These are phyloP conservation scores for Alosa sapidissima DNA, from an alignment of 2,797 vertebrate genomes.

Conservation along the genomic window DNA sequence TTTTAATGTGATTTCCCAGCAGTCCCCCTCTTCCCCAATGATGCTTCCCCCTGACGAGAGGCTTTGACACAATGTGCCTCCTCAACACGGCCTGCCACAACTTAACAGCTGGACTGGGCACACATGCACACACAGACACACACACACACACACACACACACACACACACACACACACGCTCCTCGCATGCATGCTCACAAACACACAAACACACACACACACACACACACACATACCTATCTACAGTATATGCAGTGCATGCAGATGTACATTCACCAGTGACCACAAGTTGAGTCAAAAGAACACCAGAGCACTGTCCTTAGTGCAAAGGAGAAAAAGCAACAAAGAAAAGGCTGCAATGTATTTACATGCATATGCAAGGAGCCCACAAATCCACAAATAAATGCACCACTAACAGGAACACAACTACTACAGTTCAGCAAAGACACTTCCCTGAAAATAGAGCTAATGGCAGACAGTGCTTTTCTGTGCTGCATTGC, in stretches of 20 bases:
- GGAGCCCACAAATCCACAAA: not conserved
- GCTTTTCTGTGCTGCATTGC: not conserved
- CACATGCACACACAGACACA: not conserved
- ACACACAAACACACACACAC: not conserved
- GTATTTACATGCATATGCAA: not conserved
- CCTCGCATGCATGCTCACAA: not conserved
- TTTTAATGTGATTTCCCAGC: constrained; percentile 61
- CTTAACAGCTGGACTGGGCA: constrained; percentile 2
- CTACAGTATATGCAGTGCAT: too few relatives aligned
- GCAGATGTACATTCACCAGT: not conserved
- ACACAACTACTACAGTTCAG: not conserved
- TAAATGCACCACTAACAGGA: not conserved
- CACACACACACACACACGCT: constrained; percentile 31
- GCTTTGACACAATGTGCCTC: not conserved
- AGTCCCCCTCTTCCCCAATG: constrained; percentile 13
- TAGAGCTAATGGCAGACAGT: not conserved
- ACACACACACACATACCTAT: too few relatives aligned
- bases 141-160: constrained; percentile 30
- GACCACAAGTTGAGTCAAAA: not conserved
- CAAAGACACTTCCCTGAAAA: not conserved
- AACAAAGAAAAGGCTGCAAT: too few relatives aligned
- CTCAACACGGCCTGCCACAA: not conserved
- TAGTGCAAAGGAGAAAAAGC: too few relatives aligned
- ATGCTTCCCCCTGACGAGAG: not conserved
- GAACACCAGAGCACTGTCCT: not conserved